Evolutionary conservation across 2,888 invertebrate genomes (phyloP), one percentile per base, ranked within the genome.

Genomic region (Agrotis segetum): DNA sequence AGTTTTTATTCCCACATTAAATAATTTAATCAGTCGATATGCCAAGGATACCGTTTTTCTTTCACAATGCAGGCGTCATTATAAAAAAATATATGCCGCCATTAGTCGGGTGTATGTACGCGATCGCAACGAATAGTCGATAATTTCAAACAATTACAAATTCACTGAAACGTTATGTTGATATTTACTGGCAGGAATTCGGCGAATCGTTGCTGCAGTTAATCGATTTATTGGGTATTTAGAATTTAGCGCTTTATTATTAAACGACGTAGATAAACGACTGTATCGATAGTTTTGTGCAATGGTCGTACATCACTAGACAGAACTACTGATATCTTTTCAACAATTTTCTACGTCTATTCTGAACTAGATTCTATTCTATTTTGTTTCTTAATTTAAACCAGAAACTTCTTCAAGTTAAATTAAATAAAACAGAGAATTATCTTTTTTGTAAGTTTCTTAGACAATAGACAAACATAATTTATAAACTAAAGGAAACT

Each of bases 101-200:
- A 47, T 46, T 58, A 63, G 3, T 66, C 9, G 24, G 62, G 64
- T 11, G 24, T 63, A 29, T 29, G 24, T 29, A 29, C 60, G 52
- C 74, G 16, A 61, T 67, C 17, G 11, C 2, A 62, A 69, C 19
- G 34, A 58, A 59, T 55, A 29, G 24, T 67, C 62, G 60, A 64
- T 65, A 50, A 67, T 61, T 79, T 65, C 53, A 67, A 66, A 69
- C 66, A 74, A 60, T 78, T 66, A 68, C 68, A 55, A 68, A 68
- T 40, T 69, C 58, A 55, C 46, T 53, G 67, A 55, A 80, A 72
- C 46, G 59, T 59, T 66, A 52, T 55, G 49, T 64, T 67, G 59
- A 71, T 77, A 64, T 77, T 71, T 67, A 72, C 61, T n/a, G 29
- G 3, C 34, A n/a, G 29, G 63, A 44, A 53, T 77, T 80, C 77